A percentile compares a stretch with the other conserved stretches of the same genome.
phyloP scores from a whole-genome alignment of 2,888 invertebrate genomes.

The Entomobrya proxima region DNA sequence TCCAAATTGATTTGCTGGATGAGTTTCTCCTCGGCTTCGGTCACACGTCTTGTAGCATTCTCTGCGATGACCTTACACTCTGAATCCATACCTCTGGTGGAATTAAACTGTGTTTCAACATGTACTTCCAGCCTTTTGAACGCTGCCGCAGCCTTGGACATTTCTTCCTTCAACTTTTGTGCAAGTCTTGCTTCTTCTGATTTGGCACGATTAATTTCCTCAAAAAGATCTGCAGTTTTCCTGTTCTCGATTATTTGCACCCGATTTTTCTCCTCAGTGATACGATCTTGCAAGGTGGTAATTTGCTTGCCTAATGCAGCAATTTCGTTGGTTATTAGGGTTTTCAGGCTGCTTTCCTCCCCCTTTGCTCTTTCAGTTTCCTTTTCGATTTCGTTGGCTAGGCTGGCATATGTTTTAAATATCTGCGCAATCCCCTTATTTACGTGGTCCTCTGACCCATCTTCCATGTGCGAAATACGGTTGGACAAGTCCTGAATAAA shows the following conservation, averaged over 20 bases:
- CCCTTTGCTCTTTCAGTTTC: slow-evolving; percentile 45
- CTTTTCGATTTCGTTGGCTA: slow-evolving; percentile 59
- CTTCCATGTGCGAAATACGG: slow-evolving; percentile 31
- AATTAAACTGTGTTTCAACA: slow-evolving; percentile 43
- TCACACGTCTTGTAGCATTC: neutral
- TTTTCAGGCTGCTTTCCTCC: slow-evolving; percentile 43
- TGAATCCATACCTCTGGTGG: neutral
- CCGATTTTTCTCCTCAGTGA: slow-evolving; percentile 59
- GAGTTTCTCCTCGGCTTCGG: slow-evolving; percentile 27
- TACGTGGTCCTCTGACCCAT: slow-evolving; percentile 23
- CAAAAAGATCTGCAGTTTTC: slow-evolving; percentile 49
- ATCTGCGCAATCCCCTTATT: slow-evolving; percentile 58
- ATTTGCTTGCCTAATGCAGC: slow-evolving; percentile 39
- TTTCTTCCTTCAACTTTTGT: slow-evolving; percentile 51
- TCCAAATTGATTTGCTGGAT: slow-evolving; percentile 44
- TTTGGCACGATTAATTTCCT: slow-evolving; percentile 60
- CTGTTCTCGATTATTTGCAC: slow-evolving; percentile 55
- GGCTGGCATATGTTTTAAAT: slow-evolving; percentile 57
- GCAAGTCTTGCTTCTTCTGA: slow-evolving; percentile 33
- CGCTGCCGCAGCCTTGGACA: slow-evolving; percentile 56
- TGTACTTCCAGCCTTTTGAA: slow-evolving; percentile 56
- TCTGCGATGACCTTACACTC: neutral
- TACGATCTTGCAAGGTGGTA: slow-evolving; percentile 44
- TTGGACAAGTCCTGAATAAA: slow-evolving; percentile 42
- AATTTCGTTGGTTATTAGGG: slow-evolving; percentile 26